Evolutionary conservation across 2,113 vertebrate species (phyloP).

Genomic region (Oncorhynchus masou): DNA sequence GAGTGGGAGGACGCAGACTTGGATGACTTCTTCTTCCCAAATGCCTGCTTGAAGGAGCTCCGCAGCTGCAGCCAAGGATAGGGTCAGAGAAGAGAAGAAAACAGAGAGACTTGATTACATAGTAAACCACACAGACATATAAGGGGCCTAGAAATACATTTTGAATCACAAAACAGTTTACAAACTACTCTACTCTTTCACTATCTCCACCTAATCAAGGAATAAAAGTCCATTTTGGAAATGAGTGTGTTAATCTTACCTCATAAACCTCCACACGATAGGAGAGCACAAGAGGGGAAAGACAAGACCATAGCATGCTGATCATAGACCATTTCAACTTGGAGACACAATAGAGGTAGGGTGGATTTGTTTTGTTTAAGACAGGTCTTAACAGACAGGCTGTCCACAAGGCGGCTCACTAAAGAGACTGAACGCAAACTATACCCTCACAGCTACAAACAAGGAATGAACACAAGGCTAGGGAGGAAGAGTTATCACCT

Average conservation of each 20-base stretch:
- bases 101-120: background rate
- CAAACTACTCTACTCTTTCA: background rate
- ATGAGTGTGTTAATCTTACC: conserved; percentile 15
- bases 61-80: conserved; percentile 73
- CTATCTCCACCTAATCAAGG: background rate
- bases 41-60: conserved; percentile 91
- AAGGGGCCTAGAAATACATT: background rate
- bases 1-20: conserved; percentile 85
- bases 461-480: conserved; percentile 7
- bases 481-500: background rate
- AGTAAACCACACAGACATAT: background rate
- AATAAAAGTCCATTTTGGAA: background rate
- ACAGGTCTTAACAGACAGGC: background rate
- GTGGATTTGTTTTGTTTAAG: background rate
- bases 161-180: background rate
- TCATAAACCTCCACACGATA: conserved; percentile 33
- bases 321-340: background rate
- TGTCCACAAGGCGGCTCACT: too few species aligned
- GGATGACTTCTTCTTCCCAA: conserved; percentile 85
- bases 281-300: conserved; percentile 15
- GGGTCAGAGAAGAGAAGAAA: background rate
- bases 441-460: background rate
- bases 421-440: too few species aligned
- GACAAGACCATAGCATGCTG: conserved; percentile 8
- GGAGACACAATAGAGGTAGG: background rate